These are phyloP conservation scores for Orchestes rusci DNA, from an alignment of 2,888 invertebrate genomes.

Conservation along the genomic window DNA sequence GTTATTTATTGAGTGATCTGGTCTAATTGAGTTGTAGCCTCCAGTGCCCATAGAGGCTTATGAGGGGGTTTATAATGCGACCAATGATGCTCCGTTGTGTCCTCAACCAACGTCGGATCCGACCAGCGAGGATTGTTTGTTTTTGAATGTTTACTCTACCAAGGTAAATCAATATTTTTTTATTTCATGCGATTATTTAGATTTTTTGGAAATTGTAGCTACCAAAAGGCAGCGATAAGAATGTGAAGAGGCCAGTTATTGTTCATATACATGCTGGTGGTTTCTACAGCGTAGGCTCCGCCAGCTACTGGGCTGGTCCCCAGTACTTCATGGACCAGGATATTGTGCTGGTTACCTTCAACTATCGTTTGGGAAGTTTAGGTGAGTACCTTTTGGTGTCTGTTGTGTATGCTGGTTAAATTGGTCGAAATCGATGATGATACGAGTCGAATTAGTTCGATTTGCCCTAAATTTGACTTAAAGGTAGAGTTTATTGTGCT, in stretches of 20 bases:
- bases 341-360: slow-evolving; percentile 57
- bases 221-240: slow-evolving; percentile 34
- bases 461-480: no score
- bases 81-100: slow-evolving; percentile 39
- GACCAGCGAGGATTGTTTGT: slow-evolving; percentile 57
- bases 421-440: no score
- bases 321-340: slow-evolving; percentile 58
- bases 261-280: slow-evolving; percentile 63
- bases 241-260: slow-evolving; percentile 51
- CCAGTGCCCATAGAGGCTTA: slow-evolving; percentile 39
- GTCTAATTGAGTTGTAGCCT: slow-evolving; percentile 30
- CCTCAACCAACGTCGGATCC: slow-evolving; percentile 37
- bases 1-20: neutral
- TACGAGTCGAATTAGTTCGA: no score
- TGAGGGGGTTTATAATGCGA: slow-evolving; percentile 38
- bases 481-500: no score
- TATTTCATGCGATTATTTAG: neutral
- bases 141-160: slow-evolving; percentile 55
- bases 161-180: slow-evolving; percentile 40
- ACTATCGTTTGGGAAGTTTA: slow-evolving; percentile 55
- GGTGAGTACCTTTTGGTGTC: slow-evolving; percentile 33
- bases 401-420: no score
- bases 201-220: slow-evolving; percentile 31
- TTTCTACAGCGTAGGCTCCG: slow-evolving; percentile 55
- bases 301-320: slow-evolving; percentile 51